phyloP scores from a whole-genome alignment of 2,113 vertebrate species.

The Caretta caretta region DNA sequence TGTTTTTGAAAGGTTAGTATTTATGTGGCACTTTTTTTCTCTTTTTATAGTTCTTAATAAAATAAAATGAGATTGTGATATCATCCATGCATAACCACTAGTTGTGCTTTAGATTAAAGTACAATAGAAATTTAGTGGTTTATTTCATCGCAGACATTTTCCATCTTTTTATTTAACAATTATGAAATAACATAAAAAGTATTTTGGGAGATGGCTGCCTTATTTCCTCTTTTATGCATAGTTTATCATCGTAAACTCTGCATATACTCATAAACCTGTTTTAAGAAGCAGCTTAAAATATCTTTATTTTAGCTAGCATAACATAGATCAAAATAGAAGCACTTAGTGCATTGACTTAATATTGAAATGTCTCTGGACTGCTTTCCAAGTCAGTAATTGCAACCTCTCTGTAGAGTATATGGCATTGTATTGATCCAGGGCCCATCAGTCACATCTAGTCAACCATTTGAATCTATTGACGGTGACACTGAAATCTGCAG shows the following conservation, averaged over 20 bases:
- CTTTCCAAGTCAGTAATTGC: slow-evolving; percentile 75
- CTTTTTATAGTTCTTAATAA: not conserved
- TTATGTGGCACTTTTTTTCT: not conserved
- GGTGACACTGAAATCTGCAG: slow-evolving; percentile 29
- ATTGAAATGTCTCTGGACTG: slow-evolving; percentile 71
- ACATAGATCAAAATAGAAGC: slow-evolving; percentile 60
- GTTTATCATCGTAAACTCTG: slow-evolving; percentile 28
- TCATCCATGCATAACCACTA: not conserved
- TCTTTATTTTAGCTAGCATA: slow-evolving; percentile 50
- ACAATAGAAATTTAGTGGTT: not conserved
- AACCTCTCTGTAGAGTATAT: slow-evolving; percentile 66
- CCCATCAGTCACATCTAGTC: slow-evolving; percentile 51
- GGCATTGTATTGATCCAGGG: slow-evolving; percentile 73
- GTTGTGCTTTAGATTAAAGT: not conserved
- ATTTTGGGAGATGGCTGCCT: not conserved
- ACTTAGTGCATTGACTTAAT: slow-evolving; percentile 75
- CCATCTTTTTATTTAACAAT: slow-evolving; percentile 45
- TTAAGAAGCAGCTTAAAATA: slow-evolving; percentile 60
- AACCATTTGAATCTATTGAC: slow-evolving; percentile 61
- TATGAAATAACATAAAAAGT: slow-evolving; percentile 4
- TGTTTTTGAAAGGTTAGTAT: not conserved
- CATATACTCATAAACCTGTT: slow-evolving; percentile 57
- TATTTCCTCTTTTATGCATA: slow-evolving; percentile 38
- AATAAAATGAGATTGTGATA: not conserved
- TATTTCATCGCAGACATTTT: slow-evolving; percentile 1